phyloP scores from a whole-genome alignment of 2,888 invertebrate species.

The Callinectes sapidus region DNA sequence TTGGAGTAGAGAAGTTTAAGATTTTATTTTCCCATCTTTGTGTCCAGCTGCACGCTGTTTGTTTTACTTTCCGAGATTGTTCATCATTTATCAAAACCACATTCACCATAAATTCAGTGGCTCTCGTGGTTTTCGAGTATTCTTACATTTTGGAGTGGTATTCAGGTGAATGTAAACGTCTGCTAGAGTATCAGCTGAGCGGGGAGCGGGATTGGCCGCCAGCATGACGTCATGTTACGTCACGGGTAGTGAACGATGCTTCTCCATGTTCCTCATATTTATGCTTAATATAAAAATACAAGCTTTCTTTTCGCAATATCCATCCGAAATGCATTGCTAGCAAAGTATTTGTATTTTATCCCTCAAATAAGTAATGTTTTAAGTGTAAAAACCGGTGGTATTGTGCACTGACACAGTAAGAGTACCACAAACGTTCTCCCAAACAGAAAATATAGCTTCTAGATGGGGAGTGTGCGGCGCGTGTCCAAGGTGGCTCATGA shows the following conservation, averaged over 20 bases:
- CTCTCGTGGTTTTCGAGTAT: not conserved
- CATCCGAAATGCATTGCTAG: not conserved
- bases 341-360: not conserved
- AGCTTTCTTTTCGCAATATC: not conserved
- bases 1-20: conserved; percentile 56
- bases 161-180: conserved; percentile 47
- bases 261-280: conserved; percentile 53
- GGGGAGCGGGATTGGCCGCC: conserved; percentile 55
- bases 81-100: not conserved
- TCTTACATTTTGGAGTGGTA: not conserved
- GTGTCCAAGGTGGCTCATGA: conserved; percentile 36
- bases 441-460: conserved; percentile 54
- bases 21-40: conserved; percentile 35
- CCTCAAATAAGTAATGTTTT: not conserved
- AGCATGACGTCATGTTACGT: conserved; percentile 59
- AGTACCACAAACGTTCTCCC: conserved; percentile 48
- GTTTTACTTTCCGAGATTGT: not conserved
- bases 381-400: not conserved
- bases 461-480: conserved; percentile 40
- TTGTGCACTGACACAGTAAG: conserved; percentile 23
- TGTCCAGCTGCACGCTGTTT: not conserved
- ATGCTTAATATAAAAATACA: conserved; percentile 14
- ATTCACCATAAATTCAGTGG: not conserved
- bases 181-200: conserved; percentile 59
- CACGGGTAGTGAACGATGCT: conserved; percentile 57